phyloP scores from a whole-genome alignment of 2,888 invertebrate genomes.

The Sylvicola fuscatus region DNA sequence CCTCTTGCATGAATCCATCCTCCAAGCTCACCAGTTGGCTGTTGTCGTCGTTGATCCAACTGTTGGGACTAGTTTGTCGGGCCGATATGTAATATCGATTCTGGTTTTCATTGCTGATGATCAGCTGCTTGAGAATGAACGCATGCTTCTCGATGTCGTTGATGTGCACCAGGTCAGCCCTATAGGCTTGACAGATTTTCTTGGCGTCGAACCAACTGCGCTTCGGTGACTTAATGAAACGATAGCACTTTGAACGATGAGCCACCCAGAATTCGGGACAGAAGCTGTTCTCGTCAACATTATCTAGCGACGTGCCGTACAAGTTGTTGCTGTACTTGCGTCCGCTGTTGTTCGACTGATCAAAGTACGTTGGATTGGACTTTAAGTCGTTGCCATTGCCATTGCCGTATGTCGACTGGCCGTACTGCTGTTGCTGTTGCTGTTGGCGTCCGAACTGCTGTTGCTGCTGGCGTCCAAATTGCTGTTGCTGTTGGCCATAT shows the following conservation, averaged over 20 bases:
- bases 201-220: slow-evolving; percentile 62
- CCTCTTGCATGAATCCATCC: slow-evolving; percentile 57
- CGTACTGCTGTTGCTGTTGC: no score
- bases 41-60: slow-evolving; percentile 77
- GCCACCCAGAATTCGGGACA: slow-evolving; percentile 83
- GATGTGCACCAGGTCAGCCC: slow-evolving; percentile 60
- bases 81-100: slow-evolving; percentile 74
- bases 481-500: no score
- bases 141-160: slow-evolving; percentile 71
- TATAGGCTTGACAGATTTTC: slow-evolving; percentile 63
- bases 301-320: no score
- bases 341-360: no score
- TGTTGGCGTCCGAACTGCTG: no score
- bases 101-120: slow-evolving; percentile 65
- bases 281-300: slow-evolving; percentile 18
- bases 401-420: no score
- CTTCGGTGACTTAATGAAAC: slow-evolving; percentile 73
- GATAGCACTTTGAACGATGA: slow-evolving; percentile 64
- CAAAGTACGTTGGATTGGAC: no score
- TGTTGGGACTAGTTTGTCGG: slow-evolving; percentile 47
- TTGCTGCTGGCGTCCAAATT: no score
- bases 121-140: slow-evolving; percentile 65
- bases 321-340: no score
- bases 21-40: slow-evolving; percentile 56
- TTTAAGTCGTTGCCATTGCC: no score